Conservation (phyloP, 2,797 vertebrate species). For the Cynodonichthys magdalenae region DNA sequence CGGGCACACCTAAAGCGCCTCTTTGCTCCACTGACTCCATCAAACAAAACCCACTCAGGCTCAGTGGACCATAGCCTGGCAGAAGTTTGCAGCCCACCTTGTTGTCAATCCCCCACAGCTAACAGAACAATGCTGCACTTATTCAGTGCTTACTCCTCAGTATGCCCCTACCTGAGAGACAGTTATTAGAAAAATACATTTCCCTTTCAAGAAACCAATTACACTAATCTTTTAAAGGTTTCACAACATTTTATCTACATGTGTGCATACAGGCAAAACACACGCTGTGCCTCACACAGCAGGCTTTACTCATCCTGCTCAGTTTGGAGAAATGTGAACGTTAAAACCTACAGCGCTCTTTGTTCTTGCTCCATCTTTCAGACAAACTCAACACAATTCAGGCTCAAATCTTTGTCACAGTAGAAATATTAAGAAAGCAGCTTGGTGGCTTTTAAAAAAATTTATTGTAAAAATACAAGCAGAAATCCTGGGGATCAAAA, state of each 20-base stretch:
- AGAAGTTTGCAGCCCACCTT: slow-evolving; percentile 30
- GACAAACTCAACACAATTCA: not conserved
- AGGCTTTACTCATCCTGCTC: not conserved
- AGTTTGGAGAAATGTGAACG: not conserved
- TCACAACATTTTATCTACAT: not conserved
- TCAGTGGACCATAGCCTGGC: slow-evolving; percentile 44
- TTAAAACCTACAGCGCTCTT: not conserved
- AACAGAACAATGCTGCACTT: slow-evolving; percentile 29
- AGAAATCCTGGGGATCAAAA: no score
- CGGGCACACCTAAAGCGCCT: slow-evolving; percentile 35
- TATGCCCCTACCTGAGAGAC: slow-evolving; percentile 10
- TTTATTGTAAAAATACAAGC: no score
- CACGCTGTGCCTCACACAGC: no score
- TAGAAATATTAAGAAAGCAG: no score
- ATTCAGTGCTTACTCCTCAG: slow-evolving; percentile 22
- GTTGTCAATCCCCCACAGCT: slow-evolving; percentile 42
- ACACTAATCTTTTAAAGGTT: slow-evolving; percentile 5
- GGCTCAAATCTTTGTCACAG: not conserved
- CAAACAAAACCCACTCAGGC: slow-evolving; percentile 45
- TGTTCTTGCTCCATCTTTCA: not conserved
- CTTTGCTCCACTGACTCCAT: slow-evolving; percentile 60
- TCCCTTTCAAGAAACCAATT: slow-evolving; percentile 2
- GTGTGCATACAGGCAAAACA: not conserved
- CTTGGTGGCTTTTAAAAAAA: no score
- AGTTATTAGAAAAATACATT: not conserved